Evolutionary conservation across 2,113 vertebrate genomes (phyloP), one percentile per base, ranked within the genome.

Genomic region (Zapus hudsonius): DNA sequence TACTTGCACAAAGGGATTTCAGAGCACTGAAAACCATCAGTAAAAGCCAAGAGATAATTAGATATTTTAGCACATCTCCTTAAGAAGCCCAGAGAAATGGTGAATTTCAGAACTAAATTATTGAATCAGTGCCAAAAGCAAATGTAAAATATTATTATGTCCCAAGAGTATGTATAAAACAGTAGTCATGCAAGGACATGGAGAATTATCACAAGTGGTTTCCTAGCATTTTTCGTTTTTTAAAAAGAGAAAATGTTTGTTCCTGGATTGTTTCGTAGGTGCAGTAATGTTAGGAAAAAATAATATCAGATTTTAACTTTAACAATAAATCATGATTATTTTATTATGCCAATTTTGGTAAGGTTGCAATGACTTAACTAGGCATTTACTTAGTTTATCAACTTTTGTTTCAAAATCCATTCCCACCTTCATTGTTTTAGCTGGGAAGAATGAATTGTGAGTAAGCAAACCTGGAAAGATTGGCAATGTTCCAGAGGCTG

Each of bases 371-470:
- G 25, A n/a, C 12, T 90, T 66, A 66, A 96, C 92, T 97, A 98
- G 96, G 96, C 95, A 52, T 52, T 52, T 97, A 97, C 97, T 91
- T 96, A 81, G 73, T 96, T 95, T 78, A 74, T 97, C 96, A 97
- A 97, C 95, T 97, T 96, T 98, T 97, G 98, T 98, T 98, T 98
- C 98, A 98, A 98, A 98, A 97, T 97, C 99, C 98, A 98, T 98
- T 98, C 97, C 97, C 96, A 98, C 96, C 96, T 97, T 97, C 95
- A 97, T 98, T 93, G 96, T 93, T 98, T 98, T 95, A 98, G 98
- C 98, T 98, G 97, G 97, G 98, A 97, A 98, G 96, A 97, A 97
- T 96, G 79, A 96, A 93, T 85, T 87, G 84, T 97, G 92, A 97
- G 89, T 92, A 97, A 98, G 98, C 97, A 94, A 97, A 98, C 98